phyloP scores from a whole-genome alignment of 2,888 invertebrate genomes.

The Drosophila kokeensis region DNA sequence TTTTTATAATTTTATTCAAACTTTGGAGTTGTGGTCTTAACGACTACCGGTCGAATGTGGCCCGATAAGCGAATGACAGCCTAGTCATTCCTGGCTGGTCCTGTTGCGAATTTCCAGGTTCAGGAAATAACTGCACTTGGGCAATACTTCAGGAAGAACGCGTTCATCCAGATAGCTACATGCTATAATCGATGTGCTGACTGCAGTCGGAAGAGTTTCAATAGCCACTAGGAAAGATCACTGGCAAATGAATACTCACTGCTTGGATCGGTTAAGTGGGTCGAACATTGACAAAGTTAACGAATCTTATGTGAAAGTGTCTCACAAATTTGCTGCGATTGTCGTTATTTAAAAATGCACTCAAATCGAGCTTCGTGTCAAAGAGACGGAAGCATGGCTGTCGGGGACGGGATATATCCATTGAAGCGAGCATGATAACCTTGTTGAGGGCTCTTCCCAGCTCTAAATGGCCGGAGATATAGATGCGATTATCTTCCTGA shows the following conservation, averaged over 20 bases:
- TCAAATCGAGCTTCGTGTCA: slow-evolving; percentile 47
- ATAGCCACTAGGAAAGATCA: not conserved
- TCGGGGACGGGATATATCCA: slow-evolving; percentile 45
- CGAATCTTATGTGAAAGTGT: slow-evolving; percentile 37
- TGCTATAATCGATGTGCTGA: slow-evolving; percentile 59
- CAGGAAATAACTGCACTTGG: slow-evolving; percentile 48
- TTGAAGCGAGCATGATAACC: slow-evolving; percentile 20
- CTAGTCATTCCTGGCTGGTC: slow-evolving; percentile 22
- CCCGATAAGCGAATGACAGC: slow-evolving; percentile 45
- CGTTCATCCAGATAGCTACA: slow-evolving; percentile 55
- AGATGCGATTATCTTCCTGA: slow-evolving; percentile 61
- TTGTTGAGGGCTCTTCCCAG: slow-evolving; percentile 34
- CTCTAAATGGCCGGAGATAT: slow-evolving; percentile 56
- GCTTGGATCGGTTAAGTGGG: slow-evolving; percentile 54
- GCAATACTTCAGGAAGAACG: slow-evolving; percentile 53
- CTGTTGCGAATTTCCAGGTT: slow-evolving; percentile 30
- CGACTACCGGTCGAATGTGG: slow-evolving; percentile 14
- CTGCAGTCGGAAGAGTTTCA: too few relatives aligned
- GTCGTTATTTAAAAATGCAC: slow-evolving; percentile 42
- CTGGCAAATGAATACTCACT: slow-evolving; percentile 31
- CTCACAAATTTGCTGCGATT: slow-evolving; percentile 58
- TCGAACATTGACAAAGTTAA: slow-evolving; percentile 32
- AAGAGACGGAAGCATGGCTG: slow-evolving; percentile 50
- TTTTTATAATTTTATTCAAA: slow-evolving; percentile 2
- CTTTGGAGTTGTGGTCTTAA: slow-evolving; percentile 3